A percentile compares a stretch with the other conserved stretches of the same genome.
Evolutionary conservation across 2,797 vertebrate species (phyloP).

Genomic region (Pseudochirops corinnae): DNA sequence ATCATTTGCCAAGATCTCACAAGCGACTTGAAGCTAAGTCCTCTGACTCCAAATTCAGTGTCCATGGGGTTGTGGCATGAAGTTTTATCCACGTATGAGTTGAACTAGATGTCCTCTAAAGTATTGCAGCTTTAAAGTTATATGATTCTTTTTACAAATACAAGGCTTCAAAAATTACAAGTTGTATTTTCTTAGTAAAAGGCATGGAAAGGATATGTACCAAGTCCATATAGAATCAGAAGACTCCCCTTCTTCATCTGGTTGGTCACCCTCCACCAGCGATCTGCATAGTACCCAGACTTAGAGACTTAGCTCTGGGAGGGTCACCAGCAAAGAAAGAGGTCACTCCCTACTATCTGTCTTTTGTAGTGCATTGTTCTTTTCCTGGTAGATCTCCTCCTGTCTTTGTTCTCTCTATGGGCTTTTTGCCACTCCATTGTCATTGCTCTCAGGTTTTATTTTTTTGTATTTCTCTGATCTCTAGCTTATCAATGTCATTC

Average conservation of each 20-base stretch:
- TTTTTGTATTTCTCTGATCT: neutral
- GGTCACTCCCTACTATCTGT: neutral
- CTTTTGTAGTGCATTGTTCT: neutral
- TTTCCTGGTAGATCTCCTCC: neutral
- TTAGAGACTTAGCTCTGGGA: neutral
- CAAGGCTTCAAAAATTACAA: neutral
- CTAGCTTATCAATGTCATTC: neutral
- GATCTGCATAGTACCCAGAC: neutral
- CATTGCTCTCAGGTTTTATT: neutral
- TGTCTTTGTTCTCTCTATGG: neutral
- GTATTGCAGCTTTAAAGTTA: neutral
- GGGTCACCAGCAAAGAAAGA: neutral
- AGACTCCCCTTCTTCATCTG: neutral
- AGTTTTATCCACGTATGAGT: neutral
- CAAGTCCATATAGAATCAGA: neutral
- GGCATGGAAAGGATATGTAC: neutral
- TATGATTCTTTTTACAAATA: neutral
- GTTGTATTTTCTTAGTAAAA: neutral
- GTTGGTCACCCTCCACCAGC: neutral
- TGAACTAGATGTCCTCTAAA: neutral
- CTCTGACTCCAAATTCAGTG: neutral
- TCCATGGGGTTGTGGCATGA: neutral
- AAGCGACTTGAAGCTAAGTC: neutral
- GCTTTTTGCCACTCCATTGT: neutral
- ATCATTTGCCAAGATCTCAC: neutral